These are phyloP conservation scores for Spea bombifrons DNA, from an alignment of 2,113 vertebrate genomes.

Conservation along the genomic window DNA sequence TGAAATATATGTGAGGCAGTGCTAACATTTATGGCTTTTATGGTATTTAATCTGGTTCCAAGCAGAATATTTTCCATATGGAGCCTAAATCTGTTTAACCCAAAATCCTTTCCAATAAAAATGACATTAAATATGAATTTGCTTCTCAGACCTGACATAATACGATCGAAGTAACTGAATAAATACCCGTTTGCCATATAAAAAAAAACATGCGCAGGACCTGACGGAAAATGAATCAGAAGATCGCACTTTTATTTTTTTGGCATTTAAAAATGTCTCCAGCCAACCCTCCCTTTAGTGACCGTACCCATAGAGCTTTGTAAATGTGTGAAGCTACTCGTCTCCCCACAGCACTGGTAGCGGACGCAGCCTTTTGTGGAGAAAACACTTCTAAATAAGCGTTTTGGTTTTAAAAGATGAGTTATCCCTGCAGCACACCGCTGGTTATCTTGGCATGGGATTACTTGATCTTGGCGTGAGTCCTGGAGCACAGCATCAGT, in stretches of 20 bases:
- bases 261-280: not conserved
- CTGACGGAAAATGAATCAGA: not conserved
- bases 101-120: slow-evolving; percentile 11
- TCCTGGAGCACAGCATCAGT: not conserved
- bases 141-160: slow-evolving; percentile 14
- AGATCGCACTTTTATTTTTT: not conserved
- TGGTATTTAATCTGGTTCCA: not conserved
- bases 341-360: too few species aligned
- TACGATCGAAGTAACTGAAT: not conserved
- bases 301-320: too few species aligned
- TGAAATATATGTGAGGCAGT: not conserved
- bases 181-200: not conserved
- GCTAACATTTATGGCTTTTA: slow-evolving; percentile 8
- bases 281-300: too few species aligned
- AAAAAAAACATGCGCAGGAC: not conserved
- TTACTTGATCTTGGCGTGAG: not conserved
- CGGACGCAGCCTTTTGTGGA: too few species aligned
- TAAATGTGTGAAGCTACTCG: too few species aligned
- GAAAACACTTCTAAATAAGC: not conserved
- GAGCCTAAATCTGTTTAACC: slow-evolving; percentile 13
- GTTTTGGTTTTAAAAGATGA: not conserved
- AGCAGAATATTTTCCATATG: slow-evolving; percentile 17
- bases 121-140: not conserved
- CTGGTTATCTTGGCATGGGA: not conserved
- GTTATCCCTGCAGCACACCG: not conserved